Percentiles rank a stretch among this genome's conserved stretches.
These are phyloP conservation scores for Columbina picui DNA, from an alignment of 2,113 vertebrate species.

Conservation along the genomic window DNA sequence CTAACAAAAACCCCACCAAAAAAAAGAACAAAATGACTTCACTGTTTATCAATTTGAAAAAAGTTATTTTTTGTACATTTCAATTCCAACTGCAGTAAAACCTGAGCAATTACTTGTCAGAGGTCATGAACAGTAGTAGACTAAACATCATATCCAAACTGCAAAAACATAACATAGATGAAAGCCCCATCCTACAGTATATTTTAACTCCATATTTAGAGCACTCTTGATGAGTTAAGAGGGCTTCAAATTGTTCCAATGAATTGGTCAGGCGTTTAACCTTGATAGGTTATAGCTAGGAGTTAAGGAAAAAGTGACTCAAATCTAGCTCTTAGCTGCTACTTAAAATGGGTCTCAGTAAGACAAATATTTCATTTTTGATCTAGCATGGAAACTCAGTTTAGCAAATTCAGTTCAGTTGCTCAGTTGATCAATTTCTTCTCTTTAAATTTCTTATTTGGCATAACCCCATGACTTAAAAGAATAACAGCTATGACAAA, in stretches of 20 bases:
- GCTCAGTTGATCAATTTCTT: not conserved
- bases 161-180: not conserved
- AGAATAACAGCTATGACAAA: not conserved
- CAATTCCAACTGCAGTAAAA: not conserved
- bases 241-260: not conserved
- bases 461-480: not conserved
- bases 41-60: not conserved
- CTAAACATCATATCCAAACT: not conserved
- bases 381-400: not conserved
- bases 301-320: not conserved
- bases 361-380: not conserved
- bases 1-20: no score
- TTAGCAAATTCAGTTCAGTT: not conserved
- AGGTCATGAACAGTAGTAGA: not conserved
- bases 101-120: not conserved
- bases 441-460: not conserved
- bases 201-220: not conserved
- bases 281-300: not conserved
- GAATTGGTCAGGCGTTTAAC: not conserved
- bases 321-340: not conserved
- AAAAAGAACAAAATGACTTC: not conserved
- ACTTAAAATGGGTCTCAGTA: not conserved
- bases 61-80: not conserved
- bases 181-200: not conserved
- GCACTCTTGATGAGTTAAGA: rapidly evolving